Base-by-base conservation (phyloP, 2,113 vertebrate genomes). In the Narcine bancroftii region DNA sequence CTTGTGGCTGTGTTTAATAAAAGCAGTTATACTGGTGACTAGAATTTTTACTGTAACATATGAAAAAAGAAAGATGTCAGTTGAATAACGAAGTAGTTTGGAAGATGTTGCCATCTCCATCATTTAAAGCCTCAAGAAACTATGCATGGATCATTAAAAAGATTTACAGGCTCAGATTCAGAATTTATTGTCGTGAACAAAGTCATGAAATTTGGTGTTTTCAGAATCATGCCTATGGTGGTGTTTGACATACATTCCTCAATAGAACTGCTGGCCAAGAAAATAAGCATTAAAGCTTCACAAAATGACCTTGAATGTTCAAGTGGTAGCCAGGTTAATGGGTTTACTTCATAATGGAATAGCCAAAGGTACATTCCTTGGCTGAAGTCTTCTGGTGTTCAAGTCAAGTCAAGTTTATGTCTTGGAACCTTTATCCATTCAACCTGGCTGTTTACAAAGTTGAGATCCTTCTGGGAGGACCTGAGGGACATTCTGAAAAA, bases 261-360 rank as follows among this genome's bases (percentile, higher is more conserved):
- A 56, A 87, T 53, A 60, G 53, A 50, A 53, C 81, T 60, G 53
- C 1, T n/a, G 53, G 81, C 81, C 81, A 87, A 36, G 50, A 60
- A 63, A 87, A 87, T 87, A 60, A 87, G 81, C 81, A 87, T 87
- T 87, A 87, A 53, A 87, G 81, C 6, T 87, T 87, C 60, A 87
- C 56, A 87, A 63, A 87, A 87, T 87, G 60, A 87, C 56, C 53
- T 53, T 87, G 60, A 87, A 60, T 87, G 81, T 87, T 60, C 81
- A 60, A 53, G 81, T 87, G 81, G 50, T 53, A 60, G 33, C 33
- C 53, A 87, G 50, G 81, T 50, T 87, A 87, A 87, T 87, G 33
- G 50, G 81, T 3, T 87, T 60, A 53, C 81, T 87, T 36, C 81
- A 87, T 87, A 87, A 87, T 87, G 81, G 60, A 87, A 87, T 87